Conservation (phyloP, 2,888 invertebrate genomes). For the Cephus nigrinus region DNA sequence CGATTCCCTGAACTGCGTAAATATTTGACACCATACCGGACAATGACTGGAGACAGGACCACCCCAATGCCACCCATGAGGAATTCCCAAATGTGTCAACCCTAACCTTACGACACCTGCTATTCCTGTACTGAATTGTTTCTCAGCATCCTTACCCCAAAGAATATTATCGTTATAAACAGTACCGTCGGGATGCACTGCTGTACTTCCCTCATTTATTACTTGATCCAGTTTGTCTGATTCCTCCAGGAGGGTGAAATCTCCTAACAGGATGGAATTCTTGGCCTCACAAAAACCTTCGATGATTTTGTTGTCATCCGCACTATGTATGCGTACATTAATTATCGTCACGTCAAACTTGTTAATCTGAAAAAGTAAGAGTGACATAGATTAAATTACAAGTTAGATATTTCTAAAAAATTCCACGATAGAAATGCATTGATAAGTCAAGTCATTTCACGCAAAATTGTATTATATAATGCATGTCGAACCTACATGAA, state of each 20-base stretch:
- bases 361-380: conserved; percentile 33
- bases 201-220: conserved; percentile 32
- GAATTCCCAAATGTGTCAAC: conserved; percentile 81
- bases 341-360: conserved; percentile 38
- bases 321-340: conserved; percentile 37
- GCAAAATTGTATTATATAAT: background rate
- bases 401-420: background rate
- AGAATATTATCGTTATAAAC: conserved; percentile 39
- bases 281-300: conserved; percentile 34
- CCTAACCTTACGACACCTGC: conserved; percentile 77
- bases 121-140: conserved; percentile 66
- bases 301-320: conserved; percentile 33
- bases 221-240: conserved; percentile 23
- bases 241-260: conserved; percentile 41
- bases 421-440: background rate
- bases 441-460: background rate
- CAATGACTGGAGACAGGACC: conserved; percentile 80
- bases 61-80: conserved; percentile 87
- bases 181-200: conserved; percentile 29
- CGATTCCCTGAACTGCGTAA: conserved; percentile 38
- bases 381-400: background rate
- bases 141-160: conserved; percentile 36
- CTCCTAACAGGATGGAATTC: conserved; percentile 45
- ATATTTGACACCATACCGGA: conserved; percentile 82
- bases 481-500: conserved; percentile 28